Evolutionary conservation across 2,888 invertebrate species (phyloP).

Genomic region (Oasisia sp.): DNA sequence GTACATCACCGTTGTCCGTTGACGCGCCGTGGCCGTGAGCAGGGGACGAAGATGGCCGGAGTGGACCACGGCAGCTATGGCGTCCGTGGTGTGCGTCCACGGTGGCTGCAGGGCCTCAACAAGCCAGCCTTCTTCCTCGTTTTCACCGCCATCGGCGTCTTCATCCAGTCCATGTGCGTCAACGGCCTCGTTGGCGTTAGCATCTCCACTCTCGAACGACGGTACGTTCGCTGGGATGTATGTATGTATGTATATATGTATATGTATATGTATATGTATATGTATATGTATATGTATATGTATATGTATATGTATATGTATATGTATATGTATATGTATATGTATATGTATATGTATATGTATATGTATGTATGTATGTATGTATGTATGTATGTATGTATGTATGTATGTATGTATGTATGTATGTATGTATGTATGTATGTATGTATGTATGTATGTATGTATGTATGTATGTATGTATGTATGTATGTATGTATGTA

Average conservation of each 20-base stretch:
- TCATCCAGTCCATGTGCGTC: slow-evolving; percentile 34
- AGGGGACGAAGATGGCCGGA: not conserved
- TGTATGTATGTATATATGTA: not conserved
- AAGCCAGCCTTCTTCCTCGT: slow-evolving; percentile 30
- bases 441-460: slow-evolving; percentile 28
- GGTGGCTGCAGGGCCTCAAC: slow-evolving; percentile 34
- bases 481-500: not conserved
- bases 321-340: slow-evolving; percentile 22
- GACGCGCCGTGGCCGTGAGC: not conserved
- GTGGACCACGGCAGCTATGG: slow-evolving; percentile 26
- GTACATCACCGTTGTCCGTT: not conserved
- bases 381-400: slow-evolving; percentile 20
- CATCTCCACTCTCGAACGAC: slow-evolving; percentile 58
- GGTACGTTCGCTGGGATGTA: slow-evolving; percentile 44
- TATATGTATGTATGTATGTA: slow-evolving; percentile 13
- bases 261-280: not conserved
- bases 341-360: not conserved
- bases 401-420: not conserved
- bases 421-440: not conserved
- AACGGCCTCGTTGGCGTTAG: slow-evolving; percentile 47
- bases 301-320: slow-evolving; percentile 23
- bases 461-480: slow-evolving; percentile 27
- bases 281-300: slow-evolving; percentile 20
- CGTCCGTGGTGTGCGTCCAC: slow-evolving; percentile 25
- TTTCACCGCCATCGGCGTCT: slow-evolving; percentile 33